phyloP scores from a whole-genome alignment of 92 coral and sea anemone genomes.

The Phenganax subtilis region DNA sequence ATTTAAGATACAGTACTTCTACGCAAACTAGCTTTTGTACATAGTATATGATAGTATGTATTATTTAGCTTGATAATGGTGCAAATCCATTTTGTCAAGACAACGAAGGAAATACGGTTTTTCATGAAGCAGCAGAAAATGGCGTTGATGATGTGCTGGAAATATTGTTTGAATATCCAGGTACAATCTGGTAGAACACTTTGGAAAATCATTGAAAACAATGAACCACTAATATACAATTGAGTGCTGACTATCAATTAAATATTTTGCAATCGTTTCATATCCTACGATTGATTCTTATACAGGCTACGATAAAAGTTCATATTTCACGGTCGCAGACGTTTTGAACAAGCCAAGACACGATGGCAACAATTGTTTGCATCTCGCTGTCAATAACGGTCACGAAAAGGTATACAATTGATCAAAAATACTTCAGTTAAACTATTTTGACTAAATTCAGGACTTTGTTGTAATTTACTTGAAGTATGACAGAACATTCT shows the following conservation, averaged over 20 bases:
- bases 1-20: no score
- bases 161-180: constrained; percentile 12
- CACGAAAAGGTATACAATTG: constrained; percentile 26
- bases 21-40: not conserved
- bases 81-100: constrained; percentile 30
- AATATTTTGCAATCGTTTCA: no score
- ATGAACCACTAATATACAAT: not conserved
- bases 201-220: no score
- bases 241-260: not conserved
- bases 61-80: constrained; percentile 18
- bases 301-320: not conserved
- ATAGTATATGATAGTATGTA: not conserved
- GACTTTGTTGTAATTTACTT: not conserved
- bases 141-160: constrained; percentile 34
- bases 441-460: no score
- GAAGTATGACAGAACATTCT: not conserved
- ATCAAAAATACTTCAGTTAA: no score
- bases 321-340: not conserved
- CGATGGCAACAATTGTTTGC: constrained; percentile 34
- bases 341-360: constrained; percentile 29
- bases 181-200: not conserved
- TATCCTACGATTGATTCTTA: no score
- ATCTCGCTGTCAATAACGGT: constrained; percentile 33
- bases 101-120: constrained; percentile 33
- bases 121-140: constrained; percentile 28